A percentile compares a stretch with the other conserved stretches of the same genome.
Conservation (phyloP, 1,140 invertebrate species). For the Homalodisca vitripennis region DNA sequence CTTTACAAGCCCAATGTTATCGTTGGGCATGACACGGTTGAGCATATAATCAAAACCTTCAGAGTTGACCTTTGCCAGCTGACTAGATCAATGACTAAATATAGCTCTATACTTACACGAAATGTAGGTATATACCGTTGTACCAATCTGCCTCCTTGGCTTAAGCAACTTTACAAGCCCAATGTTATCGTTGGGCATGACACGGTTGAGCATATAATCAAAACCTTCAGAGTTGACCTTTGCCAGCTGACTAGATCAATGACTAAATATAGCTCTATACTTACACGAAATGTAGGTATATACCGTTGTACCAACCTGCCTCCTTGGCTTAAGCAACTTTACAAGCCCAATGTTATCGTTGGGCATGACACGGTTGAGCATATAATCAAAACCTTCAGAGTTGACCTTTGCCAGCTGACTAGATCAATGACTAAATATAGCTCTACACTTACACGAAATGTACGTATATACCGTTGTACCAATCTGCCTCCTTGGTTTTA, state of each 20-base stretch:
- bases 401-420: conserved; percentile 98
- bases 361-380: conserved; percentile 99
- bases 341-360: conserved; percentile 99
- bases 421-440: no score
- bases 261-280: no score
- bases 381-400: conserved; percentile 96
- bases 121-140: conserved; percentile 45
- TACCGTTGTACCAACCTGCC: conserved; percentile 87
- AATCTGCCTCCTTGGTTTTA: conserved; percentile 92
- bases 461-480: conserved; percentile 81
- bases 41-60: conserved; percentile 98
- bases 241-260: conserved; percentile 96
- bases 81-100: no score
- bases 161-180: conserved; percentile 92
- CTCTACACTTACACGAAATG: neutral
- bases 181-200: conserved; percentile 99
- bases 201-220: conserved; percentile 97
- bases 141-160: conserved; percentile 90
- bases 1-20: conserved; percentile 97
- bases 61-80: conserved; percentile 96
- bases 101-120: no score
- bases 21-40: conserved; percentile 99
- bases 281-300: neutral
- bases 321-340: conserved; percentile 92
- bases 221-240: conserved; percentile 98